These are phyloP conservation scores for Stegodyphus dumicola DNA, from an alignment of 1,140 invertebrate genomes.

Conservation along the genomic window DNA sequence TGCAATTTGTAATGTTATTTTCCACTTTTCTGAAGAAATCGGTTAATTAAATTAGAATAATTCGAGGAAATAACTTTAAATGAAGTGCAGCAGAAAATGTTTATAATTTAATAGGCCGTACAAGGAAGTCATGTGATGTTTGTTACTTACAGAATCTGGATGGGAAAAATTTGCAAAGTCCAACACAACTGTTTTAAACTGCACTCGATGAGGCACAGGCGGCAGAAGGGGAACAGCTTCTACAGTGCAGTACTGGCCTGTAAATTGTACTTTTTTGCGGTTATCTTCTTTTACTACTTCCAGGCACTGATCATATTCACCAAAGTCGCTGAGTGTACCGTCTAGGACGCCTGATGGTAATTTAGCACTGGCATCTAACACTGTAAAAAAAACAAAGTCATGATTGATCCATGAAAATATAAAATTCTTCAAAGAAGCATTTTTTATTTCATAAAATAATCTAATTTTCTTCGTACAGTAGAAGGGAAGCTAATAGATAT, in stretches of 20 bases:
- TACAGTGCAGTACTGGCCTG: slow-evolving; percentile 51
- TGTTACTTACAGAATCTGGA: slow-evolving; percentile 30
- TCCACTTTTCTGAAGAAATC: too few species aligned
- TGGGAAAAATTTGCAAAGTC: slow-evolving; percentile 21
- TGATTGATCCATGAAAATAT: neutral
- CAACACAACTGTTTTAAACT: slow-evolving; percentile 53
- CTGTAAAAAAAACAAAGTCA: slow-evolving; percentile 51
- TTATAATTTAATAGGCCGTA: too few species aligned
- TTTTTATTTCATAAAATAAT: neutral
- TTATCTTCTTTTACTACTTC: slow-evolving; percentile 38
- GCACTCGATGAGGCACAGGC: slow-evolving; percentile 31
- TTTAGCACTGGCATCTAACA: slow-evolving; percentile 67
- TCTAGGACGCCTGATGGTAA: slow-evolving; percentile 66
- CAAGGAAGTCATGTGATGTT: neutral
- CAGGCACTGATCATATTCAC: slow-evolving; percentile 67
- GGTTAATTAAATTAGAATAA: too few species aligned
- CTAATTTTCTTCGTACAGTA: neutral
- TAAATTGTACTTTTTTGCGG: slow-evolving; percentile 28
- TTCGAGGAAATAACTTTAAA: too few species aligned
- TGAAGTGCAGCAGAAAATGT: too few species aligned
- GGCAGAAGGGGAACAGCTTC: slow-evolving; percentile 39
- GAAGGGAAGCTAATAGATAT: too few species aligned
- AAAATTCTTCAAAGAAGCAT: neutral
- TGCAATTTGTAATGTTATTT: too few species aligned
- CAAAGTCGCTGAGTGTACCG: slow-evolving; percentile 66